Evolutionary conservation across 2,113 vertebrate species (phyloP).

Genomic region (Thunnus maccoyii): DNA sequence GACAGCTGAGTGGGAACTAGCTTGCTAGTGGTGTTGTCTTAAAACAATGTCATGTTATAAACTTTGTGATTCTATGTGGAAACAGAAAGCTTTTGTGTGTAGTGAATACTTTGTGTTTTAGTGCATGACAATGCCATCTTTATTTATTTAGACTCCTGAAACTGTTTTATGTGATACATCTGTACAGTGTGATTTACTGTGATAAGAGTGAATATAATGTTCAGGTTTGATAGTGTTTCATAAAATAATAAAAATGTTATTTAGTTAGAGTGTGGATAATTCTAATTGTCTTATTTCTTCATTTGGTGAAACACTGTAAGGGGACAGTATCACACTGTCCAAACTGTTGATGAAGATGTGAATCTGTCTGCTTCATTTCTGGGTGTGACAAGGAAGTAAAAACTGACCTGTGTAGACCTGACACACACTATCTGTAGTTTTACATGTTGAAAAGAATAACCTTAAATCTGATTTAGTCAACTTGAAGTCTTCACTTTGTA

Average conservation of each 20-base stretch:
- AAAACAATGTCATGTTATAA: constrained; percentile 8
- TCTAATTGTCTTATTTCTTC: background rate
- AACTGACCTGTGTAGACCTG: no score
- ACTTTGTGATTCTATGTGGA: constrained; percentile 44
- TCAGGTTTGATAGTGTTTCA: constrained; percentile 56
- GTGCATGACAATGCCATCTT: constrained; percentile 51
- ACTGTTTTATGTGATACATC: constrained; percentile 47
- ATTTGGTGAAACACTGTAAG: background rate
- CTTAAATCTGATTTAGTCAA: background rate
- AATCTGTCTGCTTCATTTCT: background rate
- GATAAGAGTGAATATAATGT: constrained; percentile 40
- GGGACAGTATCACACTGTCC: no score
- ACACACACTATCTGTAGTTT: background rate
- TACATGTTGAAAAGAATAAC: background rate
- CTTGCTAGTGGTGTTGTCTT: constrained; percentile 24
- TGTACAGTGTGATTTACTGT: constrained; percentile 66
- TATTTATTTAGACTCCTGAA: constrained; percentile 53
- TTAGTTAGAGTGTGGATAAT: constrained; percentile 9
- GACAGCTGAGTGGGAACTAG: constrained; percentile 13
- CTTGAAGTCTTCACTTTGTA: background rate
- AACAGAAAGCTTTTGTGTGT: constrained; percentile 37
- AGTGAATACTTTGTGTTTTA: constrained; percentile 53
- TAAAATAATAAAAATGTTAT: constrained; percentile 70
- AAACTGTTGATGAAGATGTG: no score
- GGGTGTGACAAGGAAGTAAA: no score